A percentile compares a stretch with the other conserved stretches of the same genome.
Evolutionary conservation across 2,888 invertebrate species (phyloP).

Genomic region (Stratiomys singularior): DNA sequence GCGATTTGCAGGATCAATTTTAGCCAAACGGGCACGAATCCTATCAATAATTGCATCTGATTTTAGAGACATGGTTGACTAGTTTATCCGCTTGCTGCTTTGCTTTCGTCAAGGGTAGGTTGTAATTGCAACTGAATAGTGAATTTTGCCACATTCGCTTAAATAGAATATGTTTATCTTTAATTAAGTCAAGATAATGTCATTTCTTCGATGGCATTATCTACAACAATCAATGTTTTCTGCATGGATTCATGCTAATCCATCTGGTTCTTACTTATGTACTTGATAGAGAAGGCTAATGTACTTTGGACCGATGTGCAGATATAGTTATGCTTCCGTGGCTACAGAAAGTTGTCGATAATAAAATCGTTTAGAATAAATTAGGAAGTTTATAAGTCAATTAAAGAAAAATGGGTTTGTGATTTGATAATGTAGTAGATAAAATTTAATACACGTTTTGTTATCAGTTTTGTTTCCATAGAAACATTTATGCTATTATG

Average conservation of each 20-base stretch:
- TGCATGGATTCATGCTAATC: background rate
- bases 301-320: background rate
- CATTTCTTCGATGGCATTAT: slow-evolving; percentile 17
- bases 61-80: slow-evolving; percentile 48
- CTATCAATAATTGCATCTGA: slow-evolving; percentile 53
- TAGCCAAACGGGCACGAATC: slow-evolving; percentile 49
- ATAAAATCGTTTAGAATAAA: too few species aligned
- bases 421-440: too few species aligned
- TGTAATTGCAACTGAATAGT: slow-evolving; percentile 11
- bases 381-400: too few species aligned
- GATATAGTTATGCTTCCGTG: background rate
- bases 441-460: too few species aligned
- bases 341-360: background rate
- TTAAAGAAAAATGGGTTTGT: too few species aligned
- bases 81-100: background rate
- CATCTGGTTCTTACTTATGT: background rate
- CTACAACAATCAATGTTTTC: slow-evolving; percentile 1
- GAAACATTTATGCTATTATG: too few species aligned
- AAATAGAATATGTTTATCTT: slow-evolving; percentile 5
- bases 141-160: background rate
- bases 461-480: too few species aligned
- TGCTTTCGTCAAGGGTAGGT: background rate
- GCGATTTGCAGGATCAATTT: slow-evolving; percentile 49
- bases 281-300: background rate
- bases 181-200: slow-evolving; percentile 24